Base-by-base conservation (phyloP, 2,888 invertebrate species). In the Mimas tiliae region DNA sequence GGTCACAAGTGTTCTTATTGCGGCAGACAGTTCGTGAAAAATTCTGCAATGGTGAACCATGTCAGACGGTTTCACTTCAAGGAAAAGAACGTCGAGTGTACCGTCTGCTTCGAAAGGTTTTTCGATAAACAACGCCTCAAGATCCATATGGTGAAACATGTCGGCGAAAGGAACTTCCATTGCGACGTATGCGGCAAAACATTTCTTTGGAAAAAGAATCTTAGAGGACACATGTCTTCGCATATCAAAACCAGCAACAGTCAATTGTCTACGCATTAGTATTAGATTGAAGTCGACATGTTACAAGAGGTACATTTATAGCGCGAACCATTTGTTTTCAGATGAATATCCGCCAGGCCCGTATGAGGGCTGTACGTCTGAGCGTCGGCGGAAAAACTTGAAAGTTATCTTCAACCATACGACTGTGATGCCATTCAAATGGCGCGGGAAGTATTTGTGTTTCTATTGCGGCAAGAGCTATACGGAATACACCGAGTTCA, bases 161-260 rank as follows among this genome's bases (percentile, higher is more conserved):
- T 86, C n/a, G 91, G 91, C n/a, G 93, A 93, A n/a, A 86, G 90
- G 3, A 88, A 88, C 48, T 94, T 92, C 68, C 89, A 94, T 52
- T 95, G 95, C 69, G 94, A 95, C 64, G 81, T 94, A 11, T 95
- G 95, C 70, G 91, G 93, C 0, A 94, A 93, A 72, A 93, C 90
- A 77, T 92, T 94, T 68, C 85, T 93, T 0, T 94, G 94, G 75
- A 94, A 94, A 76, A 95, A 94, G 66, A 94, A 94, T 69, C 82
- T 95, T 47, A 91, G 90, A 53, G 91, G 91, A 0, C 95, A 95
- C 74, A 87, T 94, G 73, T 86, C 77, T 12, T 82, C 81, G 3
- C 85, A 86, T 69, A 76, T 75, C 21, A 84, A 68, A 65, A 62
- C 65, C 52, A 33, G 21, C n/a, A 51, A 52, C 27, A 51, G 7